These are phyloP conservation scores for Cygnus buccinator DNA, from an alignment of 2,113 vertebrate genomes.

Conservation along the genomic window DNA sequence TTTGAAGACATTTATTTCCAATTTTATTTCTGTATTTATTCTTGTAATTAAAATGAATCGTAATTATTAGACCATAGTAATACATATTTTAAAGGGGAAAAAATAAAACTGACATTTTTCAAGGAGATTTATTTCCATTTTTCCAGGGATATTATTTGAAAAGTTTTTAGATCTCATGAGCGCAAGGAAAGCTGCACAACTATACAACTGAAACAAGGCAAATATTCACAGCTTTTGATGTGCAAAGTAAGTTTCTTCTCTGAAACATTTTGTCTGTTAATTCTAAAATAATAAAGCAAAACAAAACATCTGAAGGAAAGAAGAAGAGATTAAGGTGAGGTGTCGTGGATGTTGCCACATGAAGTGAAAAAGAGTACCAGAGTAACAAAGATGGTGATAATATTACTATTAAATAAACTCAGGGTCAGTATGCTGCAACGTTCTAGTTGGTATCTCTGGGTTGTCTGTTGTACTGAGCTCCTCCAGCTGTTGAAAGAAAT, in stretches of 20 bases:
- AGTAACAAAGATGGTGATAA: background rate
- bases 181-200: slow-evolving; percentile 65
- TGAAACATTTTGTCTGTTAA: background rate
- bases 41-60: background rate
- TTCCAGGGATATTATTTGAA: slow-evolving; percentile 61
- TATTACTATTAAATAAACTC: background rate
- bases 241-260: slow-evolving; percentile 56
- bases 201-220: slow-evolving; percentile 67
- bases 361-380: background rate
- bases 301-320: background rate
- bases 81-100: background rate
- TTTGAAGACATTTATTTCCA: background rate
- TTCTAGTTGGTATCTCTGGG: background rate
- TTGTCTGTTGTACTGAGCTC: background rate
- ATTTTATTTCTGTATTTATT: background rate
- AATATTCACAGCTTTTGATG: slow-evolving; percentile 78
- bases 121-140: background rate
- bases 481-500: background rate
- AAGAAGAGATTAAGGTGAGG: background rate
- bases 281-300: background rate
- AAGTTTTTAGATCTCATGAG: slow-evolving; percentile 71
- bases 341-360: background rate
- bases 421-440: accelerated
- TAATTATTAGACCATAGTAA: background rate
- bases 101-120: background rate